Base-by-base conservation (phyloP, 2,888 invertebrate species). In the Synanthedon tipuliformis region DNA sequence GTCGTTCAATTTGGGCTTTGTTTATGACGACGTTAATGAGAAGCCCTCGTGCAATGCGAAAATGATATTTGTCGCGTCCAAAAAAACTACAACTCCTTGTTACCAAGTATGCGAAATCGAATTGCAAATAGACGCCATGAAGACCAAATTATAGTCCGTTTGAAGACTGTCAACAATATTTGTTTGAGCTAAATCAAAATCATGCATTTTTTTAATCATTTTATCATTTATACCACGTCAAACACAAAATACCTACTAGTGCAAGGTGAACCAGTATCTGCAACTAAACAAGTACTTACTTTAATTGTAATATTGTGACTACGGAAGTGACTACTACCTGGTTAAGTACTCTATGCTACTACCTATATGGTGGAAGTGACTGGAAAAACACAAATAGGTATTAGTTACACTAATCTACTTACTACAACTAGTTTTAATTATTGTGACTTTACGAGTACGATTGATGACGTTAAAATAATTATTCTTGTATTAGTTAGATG, bases 21-120 rank as follows among this genome's bases (percentile, higher is more conserved):
- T 81, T 4, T 85, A 83, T 55, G 78, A 85, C 41, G 81, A 83
- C 55, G 72, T 77, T 0, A 79, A 79, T 56, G 84, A 82, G 50
- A 78, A 73, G 45, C 63, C 70, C 1, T 58, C 73, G 1, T 64
- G 64, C 50, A 74, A 76, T 41, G 71, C 77, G 0, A 84, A 78
- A 64, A 77, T 85, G 65, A 73, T 84, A 53, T 82, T 84, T 55
- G 85, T 84, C 0, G 84, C 84, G 10, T 77, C 81, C 1, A 75
- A 80, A 58, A 84, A 81, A 62, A 75, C 81, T 0, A 68, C 75
- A 0, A 85, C 85, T 0, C 84, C 85, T 0, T 85, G 86, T 55
- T 86, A 85, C 56, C 86, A 86, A 59, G 71, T 85, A 41, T 85
- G 84, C 56, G 82, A 83, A 63, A 81, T 83, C n/a, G 75, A 80